Evolutionary conservation across 2,888 invertebrate species (phyloP).

Genomic region (Zonitis immaculata): DNA sequence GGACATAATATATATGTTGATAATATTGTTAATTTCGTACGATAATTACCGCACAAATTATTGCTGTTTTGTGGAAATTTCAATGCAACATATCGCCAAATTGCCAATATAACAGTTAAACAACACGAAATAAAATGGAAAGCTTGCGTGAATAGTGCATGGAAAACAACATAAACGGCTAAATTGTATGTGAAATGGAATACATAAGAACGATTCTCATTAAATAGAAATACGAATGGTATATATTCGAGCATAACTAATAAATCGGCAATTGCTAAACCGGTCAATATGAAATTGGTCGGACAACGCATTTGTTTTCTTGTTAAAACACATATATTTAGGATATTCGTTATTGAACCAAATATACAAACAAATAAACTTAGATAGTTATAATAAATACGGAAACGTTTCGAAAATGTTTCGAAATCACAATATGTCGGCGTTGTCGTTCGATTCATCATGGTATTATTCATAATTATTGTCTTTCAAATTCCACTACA

Average conservation of each 20-base stretch:
- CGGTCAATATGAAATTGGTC: constrained; percentile 86
- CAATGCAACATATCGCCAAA: constrained; percentile 86
- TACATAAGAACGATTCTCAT: constrained; percentile 51
- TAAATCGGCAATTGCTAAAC: constrained; percentile 84
- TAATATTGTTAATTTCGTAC: constrained; percentile 70
- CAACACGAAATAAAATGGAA: constrained; percentile 89
- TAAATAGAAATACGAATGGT: constrained; percentile 75
- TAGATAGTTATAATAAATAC: constrained; percentile 74
- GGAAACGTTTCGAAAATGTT: constrained; percentile 61
- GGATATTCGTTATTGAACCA: constrained; percentile 82
- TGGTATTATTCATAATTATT: no score
- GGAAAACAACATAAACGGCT: constrained; percentile 79
- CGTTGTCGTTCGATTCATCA: constrained; percentile 12
- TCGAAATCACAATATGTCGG: constrained; percentile 50
- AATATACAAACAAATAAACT: constrained; percentile 82
- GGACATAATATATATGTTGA: constrained; percentile 79
- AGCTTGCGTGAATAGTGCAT: constrained; percentile 84
- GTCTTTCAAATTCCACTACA: no score
- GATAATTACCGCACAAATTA: constrained; percentile 74
- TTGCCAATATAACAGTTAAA: constrained; percentile 84
- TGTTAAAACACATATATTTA: constrained; percentile 90
- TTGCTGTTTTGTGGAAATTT: constrained; percentile 77
- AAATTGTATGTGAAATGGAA: constrained; percentile 64
- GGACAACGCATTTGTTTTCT: constrained; percentile 85
- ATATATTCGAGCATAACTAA: constrained; percentile 94